A percentile compares a stretch with the other conserved stretches of the same genome.
These are phyloP conservation scores for Tor tambroides DNA, from an alignment of 2,113 vertebrate genomes.

Conservation along the genomic window DNA sequence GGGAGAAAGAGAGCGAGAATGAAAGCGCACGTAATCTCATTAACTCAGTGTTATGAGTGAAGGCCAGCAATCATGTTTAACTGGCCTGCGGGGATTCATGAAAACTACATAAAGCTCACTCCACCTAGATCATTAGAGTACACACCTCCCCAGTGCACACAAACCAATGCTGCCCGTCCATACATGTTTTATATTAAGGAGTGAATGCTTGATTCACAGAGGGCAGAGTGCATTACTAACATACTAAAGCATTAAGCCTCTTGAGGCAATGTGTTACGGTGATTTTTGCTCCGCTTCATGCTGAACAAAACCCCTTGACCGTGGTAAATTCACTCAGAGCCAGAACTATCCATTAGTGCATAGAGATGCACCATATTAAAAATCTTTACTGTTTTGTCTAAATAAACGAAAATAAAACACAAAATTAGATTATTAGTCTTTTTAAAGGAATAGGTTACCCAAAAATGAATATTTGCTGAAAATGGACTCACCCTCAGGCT, in stretches of 20 bases:
- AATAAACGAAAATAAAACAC: not conserved
- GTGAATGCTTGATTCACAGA: not conserved
- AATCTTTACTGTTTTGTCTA: not conserved
- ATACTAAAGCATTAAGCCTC: not conserved
- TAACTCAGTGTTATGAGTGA: slow-evolving; percentile 28
- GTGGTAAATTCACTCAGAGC: not conserved
- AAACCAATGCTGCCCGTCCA: not conserved
- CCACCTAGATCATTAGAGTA: slow-evolving; percentile 9
- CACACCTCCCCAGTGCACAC: slow-evolving; percentile 1
- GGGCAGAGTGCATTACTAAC: slow-evolving; percentile 25
- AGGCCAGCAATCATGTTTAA: slow-evolving; percentile 23
- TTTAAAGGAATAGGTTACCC: too few species aligned
- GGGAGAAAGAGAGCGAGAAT: slow-evolving; percentile 24
- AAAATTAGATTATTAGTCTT: not conserved
- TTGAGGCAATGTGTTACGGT: not conserved
- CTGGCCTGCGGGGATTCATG: slow-evolving; percentile 18
- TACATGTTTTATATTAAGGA: not conserved
- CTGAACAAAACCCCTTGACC: not conserved
- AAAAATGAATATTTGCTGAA: too few species aligned
- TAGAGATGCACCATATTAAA: not conserved
- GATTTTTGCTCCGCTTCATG: slow-evolving; percentile 12
- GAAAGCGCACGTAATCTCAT: slow-evolving; percentile 41
- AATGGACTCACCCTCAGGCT: too few species aligned
- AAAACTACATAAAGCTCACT: slow-evolving; percentile 23
- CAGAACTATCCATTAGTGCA: not conserved